Conservation (phyloP, 2,888 invertebrate genomes). For the Mantis religiosa region DNA sequence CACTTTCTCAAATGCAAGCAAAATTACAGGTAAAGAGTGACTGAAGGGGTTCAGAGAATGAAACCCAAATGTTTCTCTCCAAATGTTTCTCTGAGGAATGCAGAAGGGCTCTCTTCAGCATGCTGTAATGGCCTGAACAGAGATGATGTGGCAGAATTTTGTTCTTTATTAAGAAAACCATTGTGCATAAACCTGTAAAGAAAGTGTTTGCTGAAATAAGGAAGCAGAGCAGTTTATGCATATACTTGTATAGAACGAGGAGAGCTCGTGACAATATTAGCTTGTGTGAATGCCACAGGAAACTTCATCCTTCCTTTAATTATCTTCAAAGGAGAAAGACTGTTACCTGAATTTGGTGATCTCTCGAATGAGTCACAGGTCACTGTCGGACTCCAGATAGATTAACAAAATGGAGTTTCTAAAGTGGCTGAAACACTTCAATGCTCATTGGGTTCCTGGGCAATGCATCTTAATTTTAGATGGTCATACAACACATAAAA, state of each 20-base stretch:
- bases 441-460: no score
- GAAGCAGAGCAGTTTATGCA: not conserved
- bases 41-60: no score
- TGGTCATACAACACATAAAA: not conserved
- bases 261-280: not conserved
- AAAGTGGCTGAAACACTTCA: not conserved
- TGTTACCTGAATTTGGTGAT: not conserved
- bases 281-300: not conserved
- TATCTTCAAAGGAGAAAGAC: not conserved
- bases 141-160: not conserved
- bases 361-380: not conserved
- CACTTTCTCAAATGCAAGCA: no score
- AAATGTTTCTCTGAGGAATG: not conserved
- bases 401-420: not conserved
- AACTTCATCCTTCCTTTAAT: not conserved
- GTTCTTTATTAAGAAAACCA: not conserved
- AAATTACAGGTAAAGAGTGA: no score
- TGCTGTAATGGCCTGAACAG: no score
- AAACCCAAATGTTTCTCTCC: not conserved
- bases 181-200: not conserved
- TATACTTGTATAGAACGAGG: not conserved
- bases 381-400: not conserved
- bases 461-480: no score
- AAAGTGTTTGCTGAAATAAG: constrained; percentile 2
- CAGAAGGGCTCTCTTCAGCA: not conserved